A percentile compares a stretch with the other conserved stretches of the same genome.
Conservation (phyloP, 2,113 vertebrate genomes). For the Oreotrochilus melanogaster region DNA sequence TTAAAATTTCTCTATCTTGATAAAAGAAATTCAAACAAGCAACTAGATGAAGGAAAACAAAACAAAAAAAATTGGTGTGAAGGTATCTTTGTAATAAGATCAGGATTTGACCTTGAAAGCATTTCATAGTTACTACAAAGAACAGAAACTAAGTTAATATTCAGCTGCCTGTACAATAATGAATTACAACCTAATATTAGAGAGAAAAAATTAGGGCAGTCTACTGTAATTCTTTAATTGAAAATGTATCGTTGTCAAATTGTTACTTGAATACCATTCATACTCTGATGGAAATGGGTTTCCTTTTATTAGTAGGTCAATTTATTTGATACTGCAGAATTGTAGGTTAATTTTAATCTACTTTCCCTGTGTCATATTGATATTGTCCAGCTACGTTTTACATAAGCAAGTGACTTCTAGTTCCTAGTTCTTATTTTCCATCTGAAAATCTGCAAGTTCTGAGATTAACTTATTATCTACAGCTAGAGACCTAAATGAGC, state of each 20-base stretch:
- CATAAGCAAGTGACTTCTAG: neutral
- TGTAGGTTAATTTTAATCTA: constrained; percentile 63
- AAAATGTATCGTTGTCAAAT: constrained; percentile 9
- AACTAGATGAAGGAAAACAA: neutral
- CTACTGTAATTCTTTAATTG: constrained; percentile 56
- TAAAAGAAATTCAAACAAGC: neutral
- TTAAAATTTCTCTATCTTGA: neutral
- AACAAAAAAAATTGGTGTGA: neutral
- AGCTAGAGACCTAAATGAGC: neutral
- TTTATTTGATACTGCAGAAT: constrained; percentile 52
- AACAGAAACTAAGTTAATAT: constrained; percentile 41
- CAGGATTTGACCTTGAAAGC: neutral
- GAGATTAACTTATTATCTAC: neutral
- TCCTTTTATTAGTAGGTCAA: constrained; percentile 53
- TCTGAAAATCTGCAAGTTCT: neutral
- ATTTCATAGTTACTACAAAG: constrained; percentile 5
- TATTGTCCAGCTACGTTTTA: constrained; percentile 42
- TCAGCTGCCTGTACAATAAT: neutral
- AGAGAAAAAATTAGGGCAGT: neutral
- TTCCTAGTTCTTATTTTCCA: neutral
- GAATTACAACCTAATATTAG: constrained; percentile 19
- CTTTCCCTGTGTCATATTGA: constrained; percentile 32
- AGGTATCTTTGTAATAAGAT: neutral
- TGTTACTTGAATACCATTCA: constrained; percentile 34
- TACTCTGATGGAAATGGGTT: constrained; percentile 55